These are phyloP conservation scores for Andrena hattorfiana DNA, from an alignment of 2,888 invertebrate genomes.

Conservation along the genomic window DNA sequence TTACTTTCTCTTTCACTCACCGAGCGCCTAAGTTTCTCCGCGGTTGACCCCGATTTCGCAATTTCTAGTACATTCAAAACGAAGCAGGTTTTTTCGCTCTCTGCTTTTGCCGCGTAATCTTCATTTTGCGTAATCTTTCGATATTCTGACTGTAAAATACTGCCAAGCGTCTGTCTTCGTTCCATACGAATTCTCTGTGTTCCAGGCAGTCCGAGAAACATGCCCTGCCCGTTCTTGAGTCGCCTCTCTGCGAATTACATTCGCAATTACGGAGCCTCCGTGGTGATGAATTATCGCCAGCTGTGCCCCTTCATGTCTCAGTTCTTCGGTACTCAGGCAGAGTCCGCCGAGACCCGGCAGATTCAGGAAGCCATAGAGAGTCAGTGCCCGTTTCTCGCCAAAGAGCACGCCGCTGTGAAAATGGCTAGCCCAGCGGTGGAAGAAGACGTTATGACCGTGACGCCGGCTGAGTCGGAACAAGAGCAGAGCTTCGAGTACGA, in stretches of 20 bases:
- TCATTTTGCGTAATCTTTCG: neutral
- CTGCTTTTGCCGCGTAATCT: neutral
- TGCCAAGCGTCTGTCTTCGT: neutral
- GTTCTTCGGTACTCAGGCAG: constrained; percentile 78
- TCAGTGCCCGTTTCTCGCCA: constrained; percentile 87
- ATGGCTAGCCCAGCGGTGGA: constrained; percentile 90
- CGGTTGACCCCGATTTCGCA: constrained; percentile 16
- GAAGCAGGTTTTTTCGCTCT: neutral
- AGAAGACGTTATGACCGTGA: constrained; percentile 87
- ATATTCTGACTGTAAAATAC: neutral
- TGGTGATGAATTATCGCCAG: constrained; percentile 92
- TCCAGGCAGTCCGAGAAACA: constrained; percentile 84
- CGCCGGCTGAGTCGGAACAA: constrained; percentile 64
- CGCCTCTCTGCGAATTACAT: constrained; percentile 92
- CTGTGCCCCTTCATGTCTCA: constrained; percentile 93
- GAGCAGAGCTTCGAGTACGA: constrained; percentile 91
- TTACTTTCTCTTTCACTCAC: constrained; percentile 63
- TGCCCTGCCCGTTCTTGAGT: constrained; percentile 96
- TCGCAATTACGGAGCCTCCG: constrained; percentile 91
- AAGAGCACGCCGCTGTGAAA: constrained; percentile 87
- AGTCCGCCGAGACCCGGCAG: constrained; percentile 61
- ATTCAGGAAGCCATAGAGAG: constrained; percentile 62
- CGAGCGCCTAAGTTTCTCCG: neutral
- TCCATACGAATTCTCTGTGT: constrained; percentile 26
- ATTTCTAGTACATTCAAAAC: neutral